Base-by-base conservation (phyloP, 2,888 invertebrate species). In the Pristionchus maxplancki region DNA sequence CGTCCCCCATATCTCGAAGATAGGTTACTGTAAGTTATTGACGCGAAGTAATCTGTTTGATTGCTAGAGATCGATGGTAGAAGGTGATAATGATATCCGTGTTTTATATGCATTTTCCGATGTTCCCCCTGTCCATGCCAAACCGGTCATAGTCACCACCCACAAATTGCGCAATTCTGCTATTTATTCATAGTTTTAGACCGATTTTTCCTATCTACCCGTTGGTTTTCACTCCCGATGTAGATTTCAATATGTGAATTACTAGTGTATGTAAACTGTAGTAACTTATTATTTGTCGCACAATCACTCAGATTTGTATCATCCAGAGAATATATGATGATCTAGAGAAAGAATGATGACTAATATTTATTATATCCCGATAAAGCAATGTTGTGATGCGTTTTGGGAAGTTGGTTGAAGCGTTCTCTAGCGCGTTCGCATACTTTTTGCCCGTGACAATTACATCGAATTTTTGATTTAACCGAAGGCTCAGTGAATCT, bases 251-350 rank as follows among this genome's bases (percentile, higher is more conserved):
- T 44, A 17, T 78, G 6, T 9, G 28, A n/a, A n/a, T 28, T 78
- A 44, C 44, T 78, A 78, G 44, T 74, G 37, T 48, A 48, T 78
- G 78, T 48, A 78, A 34, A 78, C 44, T 48, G 78, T 78, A 78
- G 78, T 78, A 78, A 78, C 5, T 78, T 78, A 78, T 78, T n/a
- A n/a, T n/a, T n/a, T 37, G 71, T 71, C 37, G 71, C 78, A 78
- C 78, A n/a, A 6, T n/a, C 9, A 44, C 24, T n/a, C 9, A 44
- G 48, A 13, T 48, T 78, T 78, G n/a, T 78, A 78, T 44, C 78
- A n/a, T 78, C 28, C 78, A 78, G 37, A 71, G 34, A 64, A 64
- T 64, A 31, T 64, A 64, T 71, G 58, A 58, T 71, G 71, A 71
- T 71, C 71, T 71, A 67, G 28, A 71, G 71, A 71, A 37, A 20